Evolutionary conservation across 2,797 vertebrate species (phyloP).

Genomic region (Parotocinclus haroldoi): DNA sequence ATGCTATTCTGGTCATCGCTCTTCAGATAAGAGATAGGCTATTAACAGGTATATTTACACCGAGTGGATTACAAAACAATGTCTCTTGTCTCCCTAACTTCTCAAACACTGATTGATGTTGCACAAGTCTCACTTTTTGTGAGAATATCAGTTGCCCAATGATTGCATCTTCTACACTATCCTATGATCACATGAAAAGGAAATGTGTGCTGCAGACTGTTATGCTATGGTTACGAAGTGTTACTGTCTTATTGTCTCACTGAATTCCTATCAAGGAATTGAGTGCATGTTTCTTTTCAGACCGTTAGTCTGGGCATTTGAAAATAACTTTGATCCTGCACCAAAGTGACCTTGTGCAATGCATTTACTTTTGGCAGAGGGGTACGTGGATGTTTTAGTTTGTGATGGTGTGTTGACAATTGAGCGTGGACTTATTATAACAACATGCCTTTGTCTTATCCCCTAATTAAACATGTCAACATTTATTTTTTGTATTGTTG

Average conservation of each 20-base stretch:
- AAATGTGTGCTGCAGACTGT: not conserved
- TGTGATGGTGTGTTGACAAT: not conserved
- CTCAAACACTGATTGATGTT: not conserved
- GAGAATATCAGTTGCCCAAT: no score
- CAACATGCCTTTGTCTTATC: not conserved
- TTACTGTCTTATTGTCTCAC: not conserved
- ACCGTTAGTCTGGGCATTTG: no score
- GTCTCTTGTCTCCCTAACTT: not conserved
- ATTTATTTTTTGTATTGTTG: not conserved
- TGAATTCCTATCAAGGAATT: no score
- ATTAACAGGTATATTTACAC: conserved; percentile 13
- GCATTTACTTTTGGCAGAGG: no score
- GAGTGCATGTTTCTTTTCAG: no score
- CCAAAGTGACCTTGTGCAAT: no score
- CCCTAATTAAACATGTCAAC: not conserved
- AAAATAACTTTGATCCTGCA: no score
- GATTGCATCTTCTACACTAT: conserved; percentile 30
- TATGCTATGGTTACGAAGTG: not conserved
- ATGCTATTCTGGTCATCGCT: conserved; percentile 20
- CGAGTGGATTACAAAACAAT: conserved; percentile 29
- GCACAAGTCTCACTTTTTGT: not conserved
- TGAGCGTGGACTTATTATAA: not conserved
- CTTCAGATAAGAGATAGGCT: conserved; percentile 28
- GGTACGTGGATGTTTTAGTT: not conserved
- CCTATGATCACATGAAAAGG: no score